Base-by-base conservation (phyloP, 2,888 invertebrate genomes). In the Drosophila paranaensis region DNA sequence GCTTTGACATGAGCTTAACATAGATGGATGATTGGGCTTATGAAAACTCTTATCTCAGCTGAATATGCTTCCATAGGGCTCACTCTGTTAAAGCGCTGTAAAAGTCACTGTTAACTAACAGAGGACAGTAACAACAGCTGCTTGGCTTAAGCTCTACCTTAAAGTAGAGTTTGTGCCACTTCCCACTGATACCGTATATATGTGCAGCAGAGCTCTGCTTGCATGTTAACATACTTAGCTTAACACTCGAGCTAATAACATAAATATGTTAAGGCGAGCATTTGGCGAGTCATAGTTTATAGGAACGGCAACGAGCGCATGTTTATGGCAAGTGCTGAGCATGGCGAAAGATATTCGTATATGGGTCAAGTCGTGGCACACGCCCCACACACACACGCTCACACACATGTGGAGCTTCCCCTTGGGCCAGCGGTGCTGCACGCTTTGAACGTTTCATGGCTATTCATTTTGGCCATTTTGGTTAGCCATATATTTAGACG, bases 401-500 rank as follows among this genome's bases (percentile, higher is more conserved):
- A 50, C 30, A 45, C n/a, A 33, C 6, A 13, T 0, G 16, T 8
- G 25, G 4, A 9, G 45, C 14, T 56, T 14, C 53, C 48, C 62
- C 66, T 60, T 64, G 63, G 76, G 79, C 61, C 57, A 60, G 46
- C 30, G 48, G 42, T 72, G 76, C 20, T 70, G 76, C 76, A 77
- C 76, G 80, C 76, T 76, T 79, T 67, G 56, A 62, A 73, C 61
- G 55, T 70, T 63, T 60, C 60, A 66, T 74, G 74, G 76, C 76
- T 76, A 79, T 79, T 58, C 70, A 79, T 77, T 77, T 77, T 79
- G 77, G 66, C 80, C 80, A 77, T 76, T 79, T 77, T 79, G 37
- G 63, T 67, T 76, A 42, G 80, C 80, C 77, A 77, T 77, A 77
- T 80, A 77, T 77, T 80, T 79, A 77, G 80, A 66, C 80, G 71